A percentile compares a stretch with the other conserved stretches of the same genome.
phyloP scores from a whole-genome alignment of 2,888 invertebrate species.

The Brachyptera putata region DNA sequence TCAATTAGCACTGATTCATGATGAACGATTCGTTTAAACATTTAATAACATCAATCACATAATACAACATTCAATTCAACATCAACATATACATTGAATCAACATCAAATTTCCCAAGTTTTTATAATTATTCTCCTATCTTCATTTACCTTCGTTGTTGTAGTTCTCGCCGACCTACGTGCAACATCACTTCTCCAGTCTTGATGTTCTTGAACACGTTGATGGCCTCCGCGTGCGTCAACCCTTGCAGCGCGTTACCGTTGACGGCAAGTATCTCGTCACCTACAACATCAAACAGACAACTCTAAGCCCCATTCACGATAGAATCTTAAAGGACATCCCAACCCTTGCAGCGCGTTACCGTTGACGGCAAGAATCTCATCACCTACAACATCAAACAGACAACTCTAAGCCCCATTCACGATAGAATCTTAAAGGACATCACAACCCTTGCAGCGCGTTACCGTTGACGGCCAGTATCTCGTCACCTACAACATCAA shows the following conservation, averaged over 20 bases:
- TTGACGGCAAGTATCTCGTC: conserved; percentile 51
- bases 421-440: too few relatives aligned
- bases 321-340: too few relatives aligned
- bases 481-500: conserved; percentile 49
- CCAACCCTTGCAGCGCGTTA: conserved; percentile 45
- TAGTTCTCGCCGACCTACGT: conserved; percentile 37
- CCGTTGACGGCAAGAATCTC: conserved; percentile 50
- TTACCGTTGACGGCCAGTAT: conserved; percentile 49
- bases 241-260: conserved; percentile 45
- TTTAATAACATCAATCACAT: too few relatives aligned
- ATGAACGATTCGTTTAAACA: too few relatives aligned
- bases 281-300: too few relatives aligned
- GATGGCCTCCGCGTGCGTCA: conserved; percentile 50
- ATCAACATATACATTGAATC: too few relatives aligned
- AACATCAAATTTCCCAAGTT: too few relatives aligned
- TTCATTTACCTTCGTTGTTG: conserved; percentile 29
- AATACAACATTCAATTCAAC: too few relatives aligned
- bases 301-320: too few relatives aligned
- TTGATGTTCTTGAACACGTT: conserved; percentile 49
- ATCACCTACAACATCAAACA: conserved; percentile 48
- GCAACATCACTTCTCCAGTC: conserved; percentile 47
- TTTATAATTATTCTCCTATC: too few relatives aligned
- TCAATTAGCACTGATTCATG: too few relatives aligned
- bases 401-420: too few relatives aligned
- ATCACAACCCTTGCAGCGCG: conserved; percentile 45